phyloP scores from a whole-genome alignment of 2,113 vertebrate genomes.

The Tragelaphus strepsiceros region DNA sequence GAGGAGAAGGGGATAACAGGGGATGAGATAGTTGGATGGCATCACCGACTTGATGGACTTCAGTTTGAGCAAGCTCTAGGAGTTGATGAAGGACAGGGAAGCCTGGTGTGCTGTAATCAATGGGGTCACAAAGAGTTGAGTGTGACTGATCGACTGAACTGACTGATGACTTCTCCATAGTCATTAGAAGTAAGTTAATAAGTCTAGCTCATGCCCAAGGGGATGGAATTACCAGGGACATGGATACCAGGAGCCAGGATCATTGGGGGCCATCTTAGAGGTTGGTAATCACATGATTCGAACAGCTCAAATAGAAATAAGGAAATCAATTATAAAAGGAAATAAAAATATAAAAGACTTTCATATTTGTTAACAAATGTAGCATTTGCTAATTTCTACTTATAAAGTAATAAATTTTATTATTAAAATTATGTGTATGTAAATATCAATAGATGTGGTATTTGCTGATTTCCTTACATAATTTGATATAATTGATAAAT shows the following conservation, averaged over 20 bases:
- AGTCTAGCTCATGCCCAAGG: neutral
- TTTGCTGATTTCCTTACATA: conserved; percentile 32
- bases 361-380: neutral
- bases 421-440: conserved; percentile 5
- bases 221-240: neutral
- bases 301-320: neutral
- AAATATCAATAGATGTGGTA: neutral
- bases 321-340: conserved; percentile 28
- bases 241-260: neutral
- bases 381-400: conserved; percentile 25
- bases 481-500: neutral
- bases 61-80: neutral
- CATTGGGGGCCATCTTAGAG: neutral
- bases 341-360: neutral
- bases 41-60: neutral
- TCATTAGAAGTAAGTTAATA: neutral
- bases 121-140: neutral
- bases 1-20: neutral
- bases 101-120: neutral
- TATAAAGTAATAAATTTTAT: conserved; percentile 17
- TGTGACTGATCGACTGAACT: neutral
- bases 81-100: neutral
- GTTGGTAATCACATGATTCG: neutral
- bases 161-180: neutral
- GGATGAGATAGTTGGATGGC: neutral